Percentiles rank a stretch among this genome's conserved stretches.
These are phyloP conservation scores for Platorchestia sp. DNA, from an alignment of 1,140 invertebrate species.

Conservation along the genomic window DNA sequence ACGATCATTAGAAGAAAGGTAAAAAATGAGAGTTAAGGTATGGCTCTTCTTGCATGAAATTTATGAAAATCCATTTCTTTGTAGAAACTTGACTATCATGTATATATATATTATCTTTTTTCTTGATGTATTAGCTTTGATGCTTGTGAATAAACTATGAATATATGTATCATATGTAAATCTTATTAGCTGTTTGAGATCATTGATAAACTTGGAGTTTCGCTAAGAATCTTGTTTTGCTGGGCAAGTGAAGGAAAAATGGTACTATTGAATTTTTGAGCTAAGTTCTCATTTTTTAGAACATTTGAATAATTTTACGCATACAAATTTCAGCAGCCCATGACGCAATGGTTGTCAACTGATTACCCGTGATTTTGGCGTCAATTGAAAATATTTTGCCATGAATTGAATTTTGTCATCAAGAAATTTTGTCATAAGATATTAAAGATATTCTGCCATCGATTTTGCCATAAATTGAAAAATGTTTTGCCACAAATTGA, in stretches of 20 bases:
- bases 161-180: not conserved
- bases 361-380: too few species aligned
- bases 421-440: too few species aligned
- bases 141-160: not conserved
- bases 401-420: too few species aligned
- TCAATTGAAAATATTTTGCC: too few species aligned
- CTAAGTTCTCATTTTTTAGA: not conserved
- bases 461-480: too few species aligned
- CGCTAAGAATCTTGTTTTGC: not conserved
- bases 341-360: not conserved
- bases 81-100: not conserved
- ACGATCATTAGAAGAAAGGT: constrained; percentile 17
- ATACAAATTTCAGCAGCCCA: not conserved
- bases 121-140: not conserved
- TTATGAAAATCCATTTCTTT: not conserved
- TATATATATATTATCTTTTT: not conserved
- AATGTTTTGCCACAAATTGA: too few species aligned
- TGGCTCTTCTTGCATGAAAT: not conserved
- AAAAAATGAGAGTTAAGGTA: not conserved
- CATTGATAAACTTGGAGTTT: not conserved
- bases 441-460: too few species aligned
- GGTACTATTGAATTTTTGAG: not conserved
- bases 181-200: not conserved
- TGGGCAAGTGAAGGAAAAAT: not conserved
- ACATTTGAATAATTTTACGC: not conserved